These are phyloP conservation scores for Siphamia tubifer DNA, from an alignment of 2,113 vertebrate species.

Conservation along the genomic window DNA sequence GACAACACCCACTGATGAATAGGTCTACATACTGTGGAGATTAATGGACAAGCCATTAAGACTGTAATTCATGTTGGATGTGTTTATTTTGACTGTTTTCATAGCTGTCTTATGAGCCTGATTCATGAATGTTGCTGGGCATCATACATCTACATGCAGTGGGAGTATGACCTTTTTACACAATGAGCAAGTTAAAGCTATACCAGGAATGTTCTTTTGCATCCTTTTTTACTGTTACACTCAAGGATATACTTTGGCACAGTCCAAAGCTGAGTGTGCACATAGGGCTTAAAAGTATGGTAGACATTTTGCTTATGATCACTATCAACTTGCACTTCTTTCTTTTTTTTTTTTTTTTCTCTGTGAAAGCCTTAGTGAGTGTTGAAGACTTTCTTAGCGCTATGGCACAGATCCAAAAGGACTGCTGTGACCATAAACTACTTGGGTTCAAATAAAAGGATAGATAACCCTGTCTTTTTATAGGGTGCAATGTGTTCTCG, in stretches of 20 bases:
- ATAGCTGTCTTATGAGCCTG: neutral
- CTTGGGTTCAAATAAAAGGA: constrained; percentile 25
- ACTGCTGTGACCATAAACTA: constrained; percentile 44
- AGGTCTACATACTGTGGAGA: constrained; percentile 26
- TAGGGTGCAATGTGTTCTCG: constrained; percentile 19
- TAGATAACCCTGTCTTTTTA: constrained; percentile 57
- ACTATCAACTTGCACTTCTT: constrained; percentile 24
- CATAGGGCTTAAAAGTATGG: constrained; percentile 2
- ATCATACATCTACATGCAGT: neutral
- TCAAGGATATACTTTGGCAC: too few relatives aligned
- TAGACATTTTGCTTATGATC: constrained; percentile 21
- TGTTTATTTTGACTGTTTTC: constrained; percentile 56
- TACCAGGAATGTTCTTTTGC: neutral
- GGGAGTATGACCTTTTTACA: neutral
- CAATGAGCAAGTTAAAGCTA: neutral
- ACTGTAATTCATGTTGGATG: constrained; percentile 20
- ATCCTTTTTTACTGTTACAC: too few relatives aligned
- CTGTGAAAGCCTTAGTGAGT: constrained; percentile 15
- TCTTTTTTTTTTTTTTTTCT: too few relatives aligned
- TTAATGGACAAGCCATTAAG: constrained; percentile 44
- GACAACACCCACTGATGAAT: constrained; percentile 50
- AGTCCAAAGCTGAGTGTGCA: neutral
- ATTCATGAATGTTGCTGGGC: neutral
- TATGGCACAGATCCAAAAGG: constrained; percentile 54
- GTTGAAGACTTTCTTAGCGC: constrained; percentile 35